Percentiles rank a stretch among this genome's conserved stretches.
Conservation (phyloP, 2,113 vertebrate genomes). For the Thamnophis sirtalis region DNA sequence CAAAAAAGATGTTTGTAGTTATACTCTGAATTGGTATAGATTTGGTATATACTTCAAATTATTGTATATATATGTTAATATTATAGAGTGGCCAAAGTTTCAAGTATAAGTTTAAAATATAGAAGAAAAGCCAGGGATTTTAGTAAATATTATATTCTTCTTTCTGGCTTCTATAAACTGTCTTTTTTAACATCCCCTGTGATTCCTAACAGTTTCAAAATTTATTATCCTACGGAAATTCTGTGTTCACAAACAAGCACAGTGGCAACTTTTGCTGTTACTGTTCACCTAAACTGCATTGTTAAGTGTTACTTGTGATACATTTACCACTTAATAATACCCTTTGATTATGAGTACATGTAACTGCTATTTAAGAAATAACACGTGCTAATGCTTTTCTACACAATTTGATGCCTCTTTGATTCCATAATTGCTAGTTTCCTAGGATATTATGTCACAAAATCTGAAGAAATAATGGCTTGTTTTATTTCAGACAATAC, state of each 20-base stretch:
- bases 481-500: conserved; percentile 77
- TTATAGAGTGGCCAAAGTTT: not conserved
- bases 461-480: conserved; percentile 80
- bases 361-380: conserved; percentile 82
- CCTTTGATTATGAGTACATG: conserved; percentile 78
- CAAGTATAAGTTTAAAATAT: not conserved
- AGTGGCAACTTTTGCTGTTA: conserved; percentile 66
- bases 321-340: conserved; percentile 79
- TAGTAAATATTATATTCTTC: not conserved
- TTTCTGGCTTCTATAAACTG: not conserved
- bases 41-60: not conserved
- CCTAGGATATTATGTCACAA: conserved; percentile 80
- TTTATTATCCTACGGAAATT: not conserved
- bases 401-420: conserved; percentile 70
- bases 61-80: not conserved
- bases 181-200: not conserved
- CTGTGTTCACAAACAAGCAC: conserved; percentile 45
- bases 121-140: not conserved
- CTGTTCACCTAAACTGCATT: conserved; percentile 75
- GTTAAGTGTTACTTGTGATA: conserved; percentile 80
- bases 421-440: conserved; percentile 80
- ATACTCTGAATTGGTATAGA: not conserved
- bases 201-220: not conserved
- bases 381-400: conserved; percentile 69
- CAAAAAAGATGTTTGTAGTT: not conserved